These are phyloP conservation scores for Tachypleus tridentatus DNA, from an alignment of 1,140 invertebrate genomes.

Conservation along the genomic window DNA sequence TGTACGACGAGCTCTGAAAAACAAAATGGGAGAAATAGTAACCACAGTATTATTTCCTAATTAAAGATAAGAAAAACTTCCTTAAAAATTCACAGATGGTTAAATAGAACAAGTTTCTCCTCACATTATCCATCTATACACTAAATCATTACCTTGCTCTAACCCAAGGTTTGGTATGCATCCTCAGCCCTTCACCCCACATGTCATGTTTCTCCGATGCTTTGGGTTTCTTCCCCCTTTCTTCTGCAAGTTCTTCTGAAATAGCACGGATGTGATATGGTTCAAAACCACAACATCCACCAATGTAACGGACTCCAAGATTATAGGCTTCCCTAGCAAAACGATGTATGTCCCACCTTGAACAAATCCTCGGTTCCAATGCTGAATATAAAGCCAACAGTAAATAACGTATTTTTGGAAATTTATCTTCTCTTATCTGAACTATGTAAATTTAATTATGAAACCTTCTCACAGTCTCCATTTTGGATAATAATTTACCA, in stretches of 20 bases:
- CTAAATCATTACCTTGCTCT: constrained; percentile 29
- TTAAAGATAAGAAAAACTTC: neutral
- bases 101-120: too few relatives aligned
- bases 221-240: constrained; percentile 26
- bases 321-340: constrained; percentile 35
- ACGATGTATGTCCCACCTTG: constrained; percentile 35
- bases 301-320: constrained; percentile 35
- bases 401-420: too few relatives aligned
- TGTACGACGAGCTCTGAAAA: constrained; percentile 28
- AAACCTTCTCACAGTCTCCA: too few relatives aligned
- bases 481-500: too few relatives aligned
- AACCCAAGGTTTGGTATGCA: constrained; percentile 37
- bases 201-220: constrained; percentile 33
- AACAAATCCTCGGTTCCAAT: constrained; percentile 34
- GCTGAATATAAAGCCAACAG: constrained; percentile 21
- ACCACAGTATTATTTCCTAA: neutral
- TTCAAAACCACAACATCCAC: constrained; percentile 36
- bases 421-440: too few relatives aligned
- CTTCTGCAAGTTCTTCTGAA: constrained; percentile 32
- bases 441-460: too few relatives aligned
- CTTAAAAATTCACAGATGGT: neutral
- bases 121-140: too few relatives aligned
- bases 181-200: constrained; percentile 34
- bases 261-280: constrained; percentile 36
- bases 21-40: too few relatives aligned